Conservation (phyloP, 2,888 invertebrate species). For the Nemotelus nigrinus region DNA sequence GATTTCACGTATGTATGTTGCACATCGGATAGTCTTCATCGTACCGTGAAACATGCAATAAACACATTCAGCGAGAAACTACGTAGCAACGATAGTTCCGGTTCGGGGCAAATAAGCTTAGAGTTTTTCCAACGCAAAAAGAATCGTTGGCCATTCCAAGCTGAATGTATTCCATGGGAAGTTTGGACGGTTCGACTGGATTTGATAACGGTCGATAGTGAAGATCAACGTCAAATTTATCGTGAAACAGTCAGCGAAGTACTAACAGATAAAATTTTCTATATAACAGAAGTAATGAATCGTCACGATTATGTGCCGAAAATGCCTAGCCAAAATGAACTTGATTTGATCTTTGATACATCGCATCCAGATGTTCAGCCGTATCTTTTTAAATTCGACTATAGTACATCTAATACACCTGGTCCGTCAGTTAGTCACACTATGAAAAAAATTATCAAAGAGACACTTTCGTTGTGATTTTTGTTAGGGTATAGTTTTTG, state of each 20-base stretch:
- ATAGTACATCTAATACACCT: constrained; percentile 81
- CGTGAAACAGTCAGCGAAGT: constrained; percentile 88
- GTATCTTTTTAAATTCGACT: constrained; percentile 92
- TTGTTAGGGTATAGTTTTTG: constrained; percentile 21
- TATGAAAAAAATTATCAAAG: constrained; percentile 87
- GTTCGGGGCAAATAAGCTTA: constrained; percentile 87
- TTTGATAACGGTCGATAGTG: constrained; percentile 84
- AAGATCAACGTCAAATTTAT: constrained; percentile 86
- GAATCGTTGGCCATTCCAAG: constrained; percentile 87
- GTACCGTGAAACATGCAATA: constrained; percentile 78
- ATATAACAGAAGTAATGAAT: constrained; percentile 95
- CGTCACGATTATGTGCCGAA: constrained; percentile 95
- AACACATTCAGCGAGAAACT: constrained; percentile 81
- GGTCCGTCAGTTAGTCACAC: constrained; percentile 86
- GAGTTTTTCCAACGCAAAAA: constrained; percentile 95
- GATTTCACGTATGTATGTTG: constrained; percentile 98
- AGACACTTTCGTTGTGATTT: constrained; percentile 81
- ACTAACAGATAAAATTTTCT: constrained; percentile 91
- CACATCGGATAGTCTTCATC: constrained; percentile 81
- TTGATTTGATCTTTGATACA: constrained; percentile 95
- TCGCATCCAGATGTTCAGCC: constrained; percentile 94
- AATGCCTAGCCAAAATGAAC: constrained; percentile 91
- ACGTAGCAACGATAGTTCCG: constrained; percentile 76
- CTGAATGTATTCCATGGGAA: constrained; percentile 97
- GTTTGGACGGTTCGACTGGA: constrained; percentile 96